Base-by-base conservation (phyloP, 2,113 vertebrate genomes). In the Poeciliopsis occidentalis region DNA sequence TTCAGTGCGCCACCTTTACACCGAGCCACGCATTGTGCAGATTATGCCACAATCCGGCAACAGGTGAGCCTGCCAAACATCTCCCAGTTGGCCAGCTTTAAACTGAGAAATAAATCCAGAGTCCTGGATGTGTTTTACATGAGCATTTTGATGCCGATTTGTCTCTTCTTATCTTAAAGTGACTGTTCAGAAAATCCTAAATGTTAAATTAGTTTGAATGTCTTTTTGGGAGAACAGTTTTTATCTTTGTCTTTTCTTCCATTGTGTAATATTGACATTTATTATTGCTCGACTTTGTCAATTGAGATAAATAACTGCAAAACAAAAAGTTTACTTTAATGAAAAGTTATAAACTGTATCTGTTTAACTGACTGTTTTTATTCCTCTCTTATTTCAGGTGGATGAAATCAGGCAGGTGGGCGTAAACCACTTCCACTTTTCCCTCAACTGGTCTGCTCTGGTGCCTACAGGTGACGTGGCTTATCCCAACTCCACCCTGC, bases 371-470 rank as follows among this genome's bases (percentile, higher is more conserved):
- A 15, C 11, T 63, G 12, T 31, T 7, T 24, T 6, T 47, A 8
- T n/a, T 70, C 12, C 13, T n/a, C 7, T 4, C 3, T 31, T 3
- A 39, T 44, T 57, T n/a, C 5, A 93, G 92, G 92, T 92, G 79
- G 79, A 91, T 34, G 93, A 97, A 64, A 95, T 99, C 68, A 91
- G 51, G 62, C 94, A 93, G 54, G 94, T 94, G 71, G 95, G 91
- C 0, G 92, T 97, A 2, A 95, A 94, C 8, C 96, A 99, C 87
- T 98, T 97, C 74, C 96, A 97, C 90, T 99, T 99, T 92, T 94
- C 96, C 12, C 92, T 99, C 69, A 96, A 96, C 90, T 99, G 98
- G 98, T 95, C 96, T 11, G 93, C 93, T 2, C 87, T 99, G 72
- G 93, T 97, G 41, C 97, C 97, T 1, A 86, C 92, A 24, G 97